Conservation (phyloP, 2,113 vertebrate genomes). For the Cyphomyrus discorhynchus region DNA sequence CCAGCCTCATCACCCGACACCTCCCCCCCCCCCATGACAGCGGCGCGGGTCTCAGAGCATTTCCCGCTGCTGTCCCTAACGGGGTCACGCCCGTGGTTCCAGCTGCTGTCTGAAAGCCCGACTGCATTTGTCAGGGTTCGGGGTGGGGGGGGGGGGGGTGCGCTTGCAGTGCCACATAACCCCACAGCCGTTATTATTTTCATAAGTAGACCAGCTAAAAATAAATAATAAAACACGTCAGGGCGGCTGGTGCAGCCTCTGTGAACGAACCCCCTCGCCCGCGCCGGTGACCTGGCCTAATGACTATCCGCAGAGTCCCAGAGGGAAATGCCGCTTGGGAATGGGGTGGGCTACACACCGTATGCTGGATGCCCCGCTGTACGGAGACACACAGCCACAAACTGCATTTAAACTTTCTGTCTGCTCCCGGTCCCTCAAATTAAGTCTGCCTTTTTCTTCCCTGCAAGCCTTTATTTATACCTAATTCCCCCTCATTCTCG, state of each 20-base stretch:
- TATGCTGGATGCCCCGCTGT: neutral
- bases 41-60: neutral
- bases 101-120: neutral
- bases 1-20: neutral
- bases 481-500: neutral
- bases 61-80: neutral
- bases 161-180: neutral
- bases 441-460: neutral
- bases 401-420: neutral
- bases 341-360: neutral
- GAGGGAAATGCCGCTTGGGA: neutral
- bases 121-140: neutral
- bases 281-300: neutral
- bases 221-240: slow-evolving; percentile 4
- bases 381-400: neutral
- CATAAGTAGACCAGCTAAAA: slow-evolving; percentile 12
- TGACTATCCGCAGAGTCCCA: neutral
- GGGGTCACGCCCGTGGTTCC: neutral
- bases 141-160: neutral
- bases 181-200: neutral
- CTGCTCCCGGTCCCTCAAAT: neutral
- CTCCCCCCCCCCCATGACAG: neutral
- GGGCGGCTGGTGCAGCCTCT: neutral
- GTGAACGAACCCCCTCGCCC: neutral
- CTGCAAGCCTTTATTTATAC: neutral